Evolutionary conservation across 2,888 invertebrate species (phyloP), one percentile per base, ranked within the genome.

Genomic region (Tachystola acroxantha): DNA sequence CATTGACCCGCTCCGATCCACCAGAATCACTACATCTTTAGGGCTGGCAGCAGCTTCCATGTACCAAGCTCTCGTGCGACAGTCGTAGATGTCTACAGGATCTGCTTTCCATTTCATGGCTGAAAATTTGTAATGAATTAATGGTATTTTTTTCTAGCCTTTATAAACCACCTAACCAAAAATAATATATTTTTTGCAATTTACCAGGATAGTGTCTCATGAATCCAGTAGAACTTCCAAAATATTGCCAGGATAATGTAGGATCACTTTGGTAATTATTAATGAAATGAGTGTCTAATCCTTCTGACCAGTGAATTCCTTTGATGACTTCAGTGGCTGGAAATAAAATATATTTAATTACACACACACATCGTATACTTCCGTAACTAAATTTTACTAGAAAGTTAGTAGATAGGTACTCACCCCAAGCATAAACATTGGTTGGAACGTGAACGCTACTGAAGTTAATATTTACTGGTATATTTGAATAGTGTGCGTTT

Each of bases 21-120:
- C 90, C 53, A 98, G 88, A 53, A 97, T 88, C 37, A 91, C 92
- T 10, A 96, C 88, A 77, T 99, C 99, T 85, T 99, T 99, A 1
- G 99, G 97, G 67, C 97, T 97, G 6, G 97, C 96, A 7, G 99
- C 98, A 1, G 98, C 98, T 80, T 98, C 96, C 74, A 99, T 97
- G 76, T 96, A 99, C 98, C 98, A 98, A 35, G 94, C 94, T 55
- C 97, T 91, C 28, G 96, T 93, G 24, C 98, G 91, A 68, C 97
- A 98, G 78, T 99, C 99, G 76, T 96, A 99, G 44, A 98, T 91
- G 77, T 99, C 99, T 25, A 95, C 93, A 32, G 93, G 92, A 58
- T 93, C 91, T 52, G 91, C 91, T 49, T 89, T 88, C 95, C 95
- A 95, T 61, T 91, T 91, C 80, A 93, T 91, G 30, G 95, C 95